A percentile compares a stretch with the other conserved stretches of the same genome.
These are phyloP conservation scores for Ceratina calcarata DNA, from an alignment of 1,140 invertebrate species.

Conservation along the genomic window DNA sequence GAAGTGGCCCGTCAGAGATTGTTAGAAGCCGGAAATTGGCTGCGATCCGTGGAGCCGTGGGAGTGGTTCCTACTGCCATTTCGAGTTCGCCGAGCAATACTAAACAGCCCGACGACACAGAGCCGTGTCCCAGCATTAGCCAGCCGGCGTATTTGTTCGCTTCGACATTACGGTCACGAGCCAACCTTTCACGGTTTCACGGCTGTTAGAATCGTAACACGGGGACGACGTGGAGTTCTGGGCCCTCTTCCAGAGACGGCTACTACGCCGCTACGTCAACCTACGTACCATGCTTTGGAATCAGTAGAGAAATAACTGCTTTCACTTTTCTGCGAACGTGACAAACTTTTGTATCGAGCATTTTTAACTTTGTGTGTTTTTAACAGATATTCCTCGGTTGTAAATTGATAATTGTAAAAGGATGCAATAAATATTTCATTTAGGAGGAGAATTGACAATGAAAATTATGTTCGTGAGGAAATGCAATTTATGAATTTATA, in stretches of 20 bases:
- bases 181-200: slow-evolving; percentile 60
- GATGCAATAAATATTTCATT: no score
- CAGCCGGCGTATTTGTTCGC: slow-evolving; percentile 21
- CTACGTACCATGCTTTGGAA: slow-evolving; percentile 2
- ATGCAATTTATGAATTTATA: neutral
- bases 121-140: slow-evolving; percentile 20
- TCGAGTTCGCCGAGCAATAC: slow-evolving; percentile 11
- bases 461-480: no score
- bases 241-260: slow-evolving; percentile 37
- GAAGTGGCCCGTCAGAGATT: neutral
- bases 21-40: slow-evolving; percentile 23
- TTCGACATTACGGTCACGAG: slow-evolving; percentile 62
- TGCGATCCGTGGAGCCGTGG: neutral
- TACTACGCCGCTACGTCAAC: neutral
- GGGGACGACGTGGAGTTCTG: slow-evolving; percentile 22
- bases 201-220: slow-evolving; percentile 62
- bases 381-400: neutral
- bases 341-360: neutral
- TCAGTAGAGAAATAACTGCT: slow-evolving; percentile 16
- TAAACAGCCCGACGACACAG: slow-evolving; percentile 30
- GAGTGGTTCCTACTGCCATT: slow-evolving; percentile 37
- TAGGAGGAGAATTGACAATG: no score
- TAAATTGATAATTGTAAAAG: neutral
- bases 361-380: neutral
- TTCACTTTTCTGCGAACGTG: slow-evolving; percentile 14